These are phyloP conservation scores for Anastrepha obliqua DNA, from an alignment of 1,140 invertebrate genomes.

Conservation along the genomic window DNA sequence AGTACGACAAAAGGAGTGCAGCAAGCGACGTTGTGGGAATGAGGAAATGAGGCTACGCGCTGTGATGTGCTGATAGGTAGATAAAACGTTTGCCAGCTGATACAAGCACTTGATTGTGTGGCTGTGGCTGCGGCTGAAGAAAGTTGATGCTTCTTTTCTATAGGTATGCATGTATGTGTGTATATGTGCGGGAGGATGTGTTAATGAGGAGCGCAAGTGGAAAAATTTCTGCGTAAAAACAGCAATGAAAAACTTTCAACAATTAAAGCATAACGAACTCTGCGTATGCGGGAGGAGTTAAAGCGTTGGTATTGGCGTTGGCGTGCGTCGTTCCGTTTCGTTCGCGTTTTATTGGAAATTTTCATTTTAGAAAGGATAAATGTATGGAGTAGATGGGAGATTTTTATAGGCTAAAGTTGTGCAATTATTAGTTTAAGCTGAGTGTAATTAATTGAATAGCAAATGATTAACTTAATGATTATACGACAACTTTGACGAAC, in stretches of 20 bases:
- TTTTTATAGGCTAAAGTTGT: slow-evolving; percentile 34
- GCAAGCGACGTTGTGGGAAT: neutral
- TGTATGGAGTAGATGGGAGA: neutral
- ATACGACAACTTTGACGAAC: slow-evolving; percentile 17
- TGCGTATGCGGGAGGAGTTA: neutral
- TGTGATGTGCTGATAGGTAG: neutral
- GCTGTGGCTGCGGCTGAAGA: neutral
- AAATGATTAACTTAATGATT: slow-evolving; percentile 46
- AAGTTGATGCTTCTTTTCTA: neutral
- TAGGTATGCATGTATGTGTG: no score
- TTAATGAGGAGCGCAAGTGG: neutral
- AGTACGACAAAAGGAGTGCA: neutral
- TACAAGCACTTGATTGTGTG: neutral
- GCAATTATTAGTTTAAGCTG: slow-evolving; percentile 48
- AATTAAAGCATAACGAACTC: neutral
- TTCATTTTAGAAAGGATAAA: neutral
- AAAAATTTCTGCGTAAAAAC: neutral
- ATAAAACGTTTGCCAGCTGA: neutral
- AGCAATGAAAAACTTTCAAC: slow-evolving; percentile 36
- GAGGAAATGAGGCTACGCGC: neutral
- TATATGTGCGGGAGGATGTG: neutral
- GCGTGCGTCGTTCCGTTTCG: neutral
- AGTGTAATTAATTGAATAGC: slow-evolving; percentile 36
- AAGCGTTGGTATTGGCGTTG: slow-evolving; percentile 4
- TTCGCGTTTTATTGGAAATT: neutral